Percentiles rank a stretch among this genome's conserved stretches.
Conservation (phyloP, 2,113 vertebrate genomes). For the cat (Felis catus) region DNA sequence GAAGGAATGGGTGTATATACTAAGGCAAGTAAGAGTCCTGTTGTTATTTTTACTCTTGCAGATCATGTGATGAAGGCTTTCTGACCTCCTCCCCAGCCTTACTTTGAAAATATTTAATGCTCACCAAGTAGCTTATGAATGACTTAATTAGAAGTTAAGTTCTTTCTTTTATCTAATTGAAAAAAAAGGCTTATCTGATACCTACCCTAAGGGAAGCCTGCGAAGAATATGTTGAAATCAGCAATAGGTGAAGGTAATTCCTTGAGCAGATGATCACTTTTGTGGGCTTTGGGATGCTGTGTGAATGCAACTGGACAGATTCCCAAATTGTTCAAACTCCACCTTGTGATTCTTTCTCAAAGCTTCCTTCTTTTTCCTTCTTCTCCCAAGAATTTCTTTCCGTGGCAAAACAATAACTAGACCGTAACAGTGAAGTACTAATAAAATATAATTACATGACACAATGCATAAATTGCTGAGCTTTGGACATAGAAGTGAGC, state of each 20-base stretch:
- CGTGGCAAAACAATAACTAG: not conserved
- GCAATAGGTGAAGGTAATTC: not conserved
- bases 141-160: slow-evolving; percentile 46
- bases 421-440: not conserved
- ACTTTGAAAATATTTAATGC: slow-evolving; percentile 10
- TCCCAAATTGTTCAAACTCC: not conserved
- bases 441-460: not conserved
- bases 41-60: not conserved
- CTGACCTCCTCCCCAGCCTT: not conserved
- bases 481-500: not conserved
- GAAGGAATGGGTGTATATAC: not conserved
- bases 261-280: not conserved
- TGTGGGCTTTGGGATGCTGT: not conserved
- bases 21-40: not conserved
- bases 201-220: not conserved
- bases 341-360: not conserved
- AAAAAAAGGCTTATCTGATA: not conserved
- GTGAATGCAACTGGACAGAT: not conserved
- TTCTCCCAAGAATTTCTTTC: not conserved
- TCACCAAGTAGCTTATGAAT: not conserved
- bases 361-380: not conserved
- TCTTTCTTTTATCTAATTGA: not conserved
- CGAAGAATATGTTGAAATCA: not conserved
- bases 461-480: not conserved
- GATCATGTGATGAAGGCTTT: not conserved